Evolutionary conservation across 1,140 invertebrate species (phyloP), one percentile per base, ranked within the genome.

Genomic region (Coelopa frigida): DNA sequence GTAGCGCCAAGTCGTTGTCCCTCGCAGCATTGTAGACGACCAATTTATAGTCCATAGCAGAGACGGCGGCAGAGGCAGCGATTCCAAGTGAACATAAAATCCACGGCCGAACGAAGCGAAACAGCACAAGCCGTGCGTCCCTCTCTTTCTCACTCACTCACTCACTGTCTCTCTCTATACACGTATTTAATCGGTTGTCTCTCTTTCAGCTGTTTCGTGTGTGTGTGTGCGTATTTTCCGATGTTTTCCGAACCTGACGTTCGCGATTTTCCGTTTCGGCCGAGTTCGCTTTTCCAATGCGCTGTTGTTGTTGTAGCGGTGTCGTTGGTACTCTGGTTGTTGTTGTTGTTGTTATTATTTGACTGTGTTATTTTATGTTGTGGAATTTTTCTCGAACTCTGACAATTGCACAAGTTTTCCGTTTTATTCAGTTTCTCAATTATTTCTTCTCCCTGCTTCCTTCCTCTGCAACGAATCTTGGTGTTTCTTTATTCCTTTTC

Each of bases 11-110:
- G 46, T 68, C 62, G 31, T 68, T 64, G 37, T 68, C 64, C 53
- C 63, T 53, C 26, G 63, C 63, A 47, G 64, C 61, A 58, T 62
- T 64, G 29, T 61, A 68, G 42, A 64, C 61, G 50, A 62, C 50
- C 42, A 63, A 61, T 63, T 66, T 66, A 41, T 54, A 20, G 33
- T 43, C 41, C 41, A 43, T 43, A 31, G 21, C 41, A 43, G 17
- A 5, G 20, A 18, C 12, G 3, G 37, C 10, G 22, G 20, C 41
- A 32, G 2, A n/a, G 33, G n/a, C n/a, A n/a, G n/a, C n/a, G n/a
- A n/a, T n/a, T n/a, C n/a, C n/a, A n/a, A n/a, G n/a, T n/a, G n/a
- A n/a, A n/a, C n/a, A n/a, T n/a, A n/a, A n/a, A 56, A 56, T 66
- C 62, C 62, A 65, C 65, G 27, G 33, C 44, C 42, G 15, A 44